phyloP scores from a whole-genome alignment of 2,797 vertebrate species.

The Onychomys torridus region DNA sequence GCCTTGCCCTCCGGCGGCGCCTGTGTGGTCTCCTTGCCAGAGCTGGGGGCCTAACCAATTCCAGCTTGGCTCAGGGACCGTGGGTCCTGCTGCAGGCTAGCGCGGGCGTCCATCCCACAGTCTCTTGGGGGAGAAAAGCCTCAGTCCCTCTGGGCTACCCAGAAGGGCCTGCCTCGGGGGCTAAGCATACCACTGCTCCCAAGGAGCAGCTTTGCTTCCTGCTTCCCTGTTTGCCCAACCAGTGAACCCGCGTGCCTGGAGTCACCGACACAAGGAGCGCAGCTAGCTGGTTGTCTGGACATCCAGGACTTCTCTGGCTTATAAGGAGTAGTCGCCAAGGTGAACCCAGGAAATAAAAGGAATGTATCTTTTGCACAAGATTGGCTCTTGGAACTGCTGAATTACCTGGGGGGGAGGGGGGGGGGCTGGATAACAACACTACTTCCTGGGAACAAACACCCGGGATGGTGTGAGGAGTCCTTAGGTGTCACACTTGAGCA shows the following conservation, averaged over 20 bases:
- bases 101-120: background rate
- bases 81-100: constrained; percentile 67
- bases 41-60: constrained; percentile 85
- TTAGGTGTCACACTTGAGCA: background rate
- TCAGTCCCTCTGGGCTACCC: background rate
- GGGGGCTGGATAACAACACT: background rate
- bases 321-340: background rate
- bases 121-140: constrained; percentile 5
- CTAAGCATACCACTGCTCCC: background rate
- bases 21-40: constrained; percentile 87
- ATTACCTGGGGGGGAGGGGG: background rate
- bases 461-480: background rate
- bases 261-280: background rate
- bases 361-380: constrained; percentile 22
- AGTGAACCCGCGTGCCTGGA: background rate
- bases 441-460: background rate
- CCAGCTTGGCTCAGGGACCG: constrained; percentile 85
- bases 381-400: background rate
- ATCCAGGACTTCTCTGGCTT: constrained; percentile 20
- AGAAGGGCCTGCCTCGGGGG: background rate
- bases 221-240: background rate
- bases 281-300: background rate
- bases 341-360: constrained; percentile 35
- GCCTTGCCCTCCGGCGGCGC: constrained; percentile 87
- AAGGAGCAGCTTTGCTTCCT: background rate